phyloP scores from a whole-genome alignment of 1,140 invertebrate species.

The Hirudo medicinalis region DNA sequence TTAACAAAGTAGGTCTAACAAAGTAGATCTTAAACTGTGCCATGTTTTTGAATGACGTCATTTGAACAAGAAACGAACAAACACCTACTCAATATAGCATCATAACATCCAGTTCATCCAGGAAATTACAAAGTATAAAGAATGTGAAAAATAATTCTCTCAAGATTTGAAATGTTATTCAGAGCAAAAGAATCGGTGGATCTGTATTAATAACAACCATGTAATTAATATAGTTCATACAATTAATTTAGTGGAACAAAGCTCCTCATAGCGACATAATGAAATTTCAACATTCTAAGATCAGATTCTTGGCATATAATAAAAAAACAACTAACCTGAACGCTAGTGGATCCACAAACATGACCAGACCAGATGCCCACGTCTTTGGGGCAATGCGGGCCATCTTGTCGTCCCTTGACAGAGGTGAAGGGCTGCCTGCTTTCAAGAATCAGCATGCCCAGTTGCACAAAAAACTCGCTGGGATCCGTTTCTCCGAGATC shows the following conservation, averaged over 20 bases:
- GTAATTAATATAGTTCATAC: neutral
- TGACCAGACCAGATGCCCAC: slow-evolving; percentile 37
- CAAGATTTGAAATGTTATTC: too few species aligned
- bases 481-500: slow-evolving; percentile 44
- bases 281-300: neutral
- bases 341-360: slow-evolving; percentile 45
- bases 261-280: neutral
- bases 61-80: too few species aligned
- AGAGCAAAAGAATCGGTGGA: too few species aligned
- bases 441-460: slow-evolving; percentile 54
- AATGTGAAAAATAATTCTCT: too few species aligned
- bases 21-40: too few species aligned
- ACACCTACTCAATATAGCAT: too few species aligned
- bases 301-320: neutral
- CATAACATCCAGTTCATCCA: too few species aligned
- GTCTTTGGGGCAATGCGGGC: slow-evolving; percentile 53
- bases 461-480: slow-evolving; percentile 46
- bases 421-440: slow-evolving; percentile 49
- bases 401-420: slow-evolving; percentile 55
- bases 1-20: too few species aligned
- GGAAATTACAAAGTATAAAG: too few species aligned
- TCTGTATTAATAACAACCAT: too few species aligned
- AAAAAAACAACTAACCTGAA: slow-evolving; percentile 24
- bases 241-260: neutral
- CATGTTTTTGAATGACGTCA: too few species aligned